A percentile compares a stretch with the other conserved stretches of the same genome.
Conservation (phyloP, 1,140 invertebrate species). For the Leptinotarsa lineolata region DNA sequence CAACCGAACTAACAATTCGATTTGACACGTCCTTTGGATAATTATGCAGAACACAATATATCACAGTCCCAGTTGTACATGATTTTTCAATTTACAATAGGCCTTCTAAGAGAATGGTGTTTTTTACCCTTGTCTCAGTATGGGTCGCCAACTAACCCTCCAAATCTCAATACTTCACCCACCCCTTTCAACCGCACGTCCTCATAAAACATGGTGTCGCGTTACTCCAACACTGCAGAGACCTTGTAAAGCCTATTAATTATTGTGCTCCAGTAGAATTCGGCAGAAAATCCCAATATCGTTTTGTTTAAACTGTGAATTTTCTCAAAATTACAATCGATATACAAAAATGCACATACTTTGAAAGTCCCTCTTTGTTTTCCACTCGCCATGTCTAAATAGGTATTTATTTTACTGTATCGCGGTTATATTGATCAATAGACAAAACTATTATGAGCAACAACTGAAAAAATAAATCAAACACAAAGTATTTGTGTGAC, state of each 20-base stretch:
- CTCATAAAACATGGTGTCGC: constrained; percentile 7
- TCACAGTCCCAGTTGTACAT: constrained; percentile 7
- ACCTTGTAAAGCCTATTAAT: constrained; percentile 6
- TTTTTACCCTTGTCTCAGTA: constrained; percentile 8
- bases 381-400: too few species aligned
- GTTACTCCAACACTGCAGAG: neutral
- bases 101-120: neutral
- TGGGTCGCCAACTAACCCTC: constrained; percentile 4
- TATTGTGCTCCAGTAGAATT: neutral
- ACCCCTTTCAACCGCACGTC: constrained; percentile 7
- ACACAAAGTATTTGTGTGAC: too few species aligned
- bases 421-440: too few species aligned
- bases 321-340: too few species aligned
- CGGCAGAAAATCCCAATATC: neutral
- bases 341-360: too few species aligned
- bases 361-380: too few species aligned
- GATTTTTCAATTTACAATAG: constrained; percentile 6
- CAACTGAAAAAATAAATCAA: too few species aligned
- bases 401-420: too few species aligned
- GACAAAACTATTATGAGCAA: too few species aligned
- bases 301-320: too few species aligned
- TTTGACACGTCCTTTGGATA: constrained; percentile 5
- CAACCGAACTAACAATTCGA: constrained; percentile 2
- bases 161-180: constrained; percentile 8
- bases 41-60: constrained; percentile 3